These are phyloP conservation scores for Frieseomelitta varia DNA, from an alignment of 1,140 invertebrate genomes.

Conservation along the genomic window DNA sequence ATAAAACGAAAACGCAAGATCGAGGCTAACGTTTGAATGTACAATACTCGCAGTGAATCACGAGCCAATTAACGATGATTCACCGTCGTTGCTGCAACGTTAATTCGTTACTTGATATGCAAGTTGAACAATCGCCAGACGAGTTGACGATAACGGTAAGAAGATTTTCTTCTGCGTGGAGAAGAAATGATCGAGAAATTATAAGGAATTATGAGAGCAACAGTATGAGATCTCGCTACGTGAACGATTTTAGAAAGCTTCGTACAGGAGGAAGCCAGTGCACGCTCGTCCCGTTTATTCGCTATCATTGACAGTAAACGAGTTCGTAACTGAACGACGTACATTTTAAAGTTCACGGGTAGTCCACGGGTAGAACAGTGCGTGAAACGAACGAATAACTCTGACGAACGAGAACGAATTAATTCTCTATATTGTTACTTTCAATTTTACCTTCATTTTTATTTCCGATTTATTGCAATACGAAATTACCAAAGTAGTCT, in stretches of 20 bases:
- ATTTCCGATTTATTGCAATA: neutral
- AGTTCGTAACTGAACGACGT: neutral
- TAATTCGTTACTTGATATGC: conserved; percentile 14
- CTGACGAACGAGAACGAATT: neutral
- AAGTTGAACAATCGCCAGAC: neutral
- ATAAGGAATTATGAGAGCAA: too few relatives aligned
- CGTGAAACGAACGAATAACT: neutral
- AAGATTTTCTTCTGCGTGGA: neutral
- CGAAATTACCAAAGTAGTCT: neutral
- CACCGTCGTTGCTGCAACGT: neutral
- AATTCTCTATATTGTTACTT: too few relatives aligned
- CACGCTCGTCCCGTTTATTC: neutral
- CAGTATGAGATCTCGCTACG: neutral
- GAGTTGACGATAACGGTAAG: neutral
- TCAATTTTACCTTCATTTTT: too few relatives aligned
- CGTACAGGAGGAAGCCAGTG: too few relatives aligned
- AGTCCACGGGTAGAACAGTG: neutral
- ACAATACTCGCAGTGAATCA: conserved; percentile 6
- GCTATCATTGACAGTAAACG: neutral
- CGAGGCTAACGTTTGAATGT: neutral
- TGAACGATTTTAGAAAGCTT: neutral
- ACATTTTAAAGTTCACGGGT: neutral
- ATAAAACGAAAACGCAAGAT: neutral
- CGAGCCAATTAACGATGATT: conserved; percentile 36
- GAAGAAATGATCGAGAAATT: neutral